These are phyloP conservation scores for Trinorchestia longiramus DNA, from an alignment of 1,140 invertebrate genomes.

Conservation along the genomic window DNA sequence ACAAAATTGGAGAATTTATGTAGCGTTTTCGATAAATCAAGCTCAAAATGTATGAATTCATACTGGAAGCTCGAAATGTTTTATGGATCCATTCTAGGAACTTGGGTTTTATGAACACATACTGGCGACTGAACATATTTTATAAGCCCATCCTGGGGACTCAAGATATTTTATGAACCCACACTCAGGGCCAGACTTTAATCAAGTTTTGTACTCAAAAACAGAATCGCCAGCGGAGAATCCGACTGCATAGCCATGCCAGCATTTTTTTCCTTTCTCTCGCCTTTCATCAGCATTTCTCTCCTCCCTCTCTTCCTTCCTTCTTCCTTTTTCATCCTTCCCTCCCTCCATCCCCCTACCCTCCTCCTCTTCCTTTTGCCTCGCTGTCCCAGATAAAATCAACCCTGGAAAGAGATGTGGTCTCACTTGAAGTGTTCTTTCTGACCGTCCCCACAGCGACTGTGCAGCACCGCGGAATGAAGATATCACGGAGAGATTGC, in stretches of 20 bases:
- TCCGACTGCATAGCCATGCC: neutral
- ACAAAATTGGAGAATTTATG: neutral
- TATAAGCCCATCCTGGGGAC: no score
- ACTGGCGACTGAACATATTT: no score
- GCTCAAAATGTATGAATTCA: no score
- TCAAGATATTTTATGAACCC: neutral
- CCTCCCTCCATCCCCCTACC: neutral
- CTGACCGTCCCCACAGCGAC: neutral
- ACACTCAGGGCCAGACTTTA: neutral
- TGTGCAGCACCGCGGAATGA: neutral
- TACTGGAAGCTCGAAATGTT: no score
- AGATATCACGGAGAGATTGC: slow-evolving; percentile 6
- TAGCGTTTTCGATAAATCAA: neutral
- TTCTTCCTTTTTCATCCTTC: neutral
- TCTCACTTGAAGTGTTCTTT: neutral
- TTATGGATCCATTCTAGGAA: no score
- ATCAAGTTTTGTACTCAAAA: neutral
- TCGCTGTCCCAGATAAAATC: slow-evolving; percentile 37
- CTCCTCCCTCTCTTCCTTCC: neutral
- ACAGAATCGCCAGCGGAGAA: neutral
- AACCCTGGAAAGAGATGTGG: slow-evolving; percentile 37
- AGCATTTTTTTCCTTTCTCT: neutral
- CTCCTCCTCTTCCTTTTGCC: neutral
- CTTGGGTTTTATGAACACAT: no score
- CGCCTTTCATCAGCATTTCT: neutral